Evolutionary conservation across 2,888 invertebrate species (phyloP).

Genomic region (Heterodera filipjevi): DNA sequence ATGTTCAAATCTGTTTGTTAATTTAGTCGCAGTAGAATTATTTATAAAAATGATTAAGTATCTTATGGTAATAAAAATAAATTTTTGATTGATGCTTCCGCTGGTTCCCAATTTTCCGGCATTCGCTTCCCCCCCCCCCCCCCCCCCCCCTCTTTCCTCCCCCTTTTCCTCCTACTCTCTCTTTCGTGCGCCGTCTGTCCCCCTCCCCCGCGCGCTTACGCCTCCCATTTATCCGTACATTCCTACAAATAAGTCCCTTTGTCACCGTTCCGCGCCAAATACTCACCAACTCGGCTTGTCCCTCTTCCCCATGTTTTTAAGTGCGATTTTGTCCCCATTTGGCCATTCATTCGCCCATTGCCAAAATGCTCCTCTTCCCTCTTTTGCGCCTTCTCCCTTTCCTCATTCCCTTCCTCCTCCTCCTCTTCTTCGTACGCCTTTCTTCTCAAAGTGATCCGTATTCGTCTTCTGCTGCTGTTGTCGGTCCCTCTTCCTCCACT

Average conservation of each 20-base stretch:
- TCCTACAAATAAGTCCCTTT: neutral
- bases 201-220: too few relatives aligned
- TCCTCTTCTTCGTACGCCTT: neutral
- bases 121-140: too few relatives aligned
- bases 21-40: too few relatives aligned
- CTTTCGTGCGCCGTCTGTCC: too few relatives aligned
- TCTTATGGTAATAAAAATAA: too few relatives aligned
- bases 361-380: neutral
- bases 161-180: too few relatives aligned
- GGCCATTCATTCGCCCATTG: neutral
- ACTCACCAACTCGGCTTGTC: neutral
- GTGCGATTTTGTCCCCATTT: neutral
- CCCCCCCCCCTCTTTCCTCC: too few relatives aligned
- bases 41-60: too few relatives aligned
- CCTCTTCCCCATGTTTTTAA: neutral
- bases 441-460: neutral
- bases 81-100: too few relatives aligned
- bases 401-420: neutral
- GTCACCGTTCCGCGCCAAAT: constrained; percentile 13
- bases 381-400: neutral
- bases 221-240: neutral
- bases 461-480: neutral
- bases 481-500: neutral
- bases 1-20: too few relatives aligned
- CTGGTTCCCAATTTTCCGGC: too few relatives aligned